Evolutionary conservation across 2,888 invertebrate genomes (phyloP).

Genomic region (Aleiodes testaceus): DNA sequence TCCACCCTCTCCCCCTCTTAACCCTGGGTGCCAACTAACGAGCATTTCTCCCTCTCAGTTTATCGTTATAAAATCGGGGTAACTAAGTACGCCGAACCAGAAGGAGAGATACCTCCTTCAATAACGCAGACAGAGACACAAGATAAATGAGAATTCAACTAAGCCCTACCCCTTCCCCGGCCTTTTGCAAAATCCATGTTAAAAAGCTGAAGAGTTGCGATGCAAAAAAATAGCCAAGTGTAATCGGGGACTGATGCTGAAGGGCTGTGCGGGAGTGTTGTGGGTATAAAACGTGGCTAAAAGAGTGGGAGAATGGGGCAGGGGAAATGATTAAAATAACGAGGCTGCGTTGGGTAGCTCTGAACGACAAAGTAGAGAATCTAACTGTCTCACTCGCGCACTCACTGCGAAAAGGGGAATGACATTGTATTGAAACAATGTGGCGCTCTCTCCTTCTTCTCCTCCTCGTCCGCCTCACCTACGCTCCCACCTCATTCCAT

Average conservation of each 20-base stretch:
- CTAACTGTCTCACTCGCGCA: conserved; percentile 10
- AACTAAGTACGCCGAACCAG: conserved; percentile 51
- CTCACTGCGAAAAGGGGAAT: conserved; percentile 47
- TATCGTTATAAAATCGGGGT: conserved; percentile 59
- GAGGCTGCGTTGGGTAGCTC: conserved; percentile 59
- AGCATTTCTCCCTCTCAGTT: conserved; percentile 55
- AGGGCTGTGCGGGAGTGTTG: conserved; percentile 60
- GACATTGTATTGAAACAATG: conserved; percentile 69
- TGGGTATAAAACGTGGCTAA: conserved; percentile 64
- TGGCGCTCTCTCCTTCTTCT: conserved; percentile 65
- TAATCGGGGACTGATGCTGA: conserved; percentile 54
- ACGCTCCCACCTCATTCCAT: conserved; percentile 49
- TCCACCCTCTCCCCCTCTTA: neutral
- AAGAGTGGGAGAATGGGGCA: neutral
- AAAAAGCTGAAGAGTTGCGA: neutral
- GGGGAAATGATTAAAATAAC: conserved; percentile 70
- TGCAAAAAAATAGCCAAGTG: conserved; percentile 22
- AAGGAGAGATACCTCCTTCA: neutral
- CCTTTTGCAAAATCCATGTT: neutral
- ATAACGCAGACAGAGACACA: neutral
- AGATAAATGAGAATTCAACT: too few relatives aligned
- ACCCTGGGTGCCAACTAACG: conserved; percentile 51
- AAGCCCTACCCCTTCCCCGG: too few relatives aligned
- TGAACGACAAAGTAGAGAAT: conserved; percentile 9
- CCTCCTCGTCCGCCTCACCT: conserved; percentile 59